Base-by-base conservation (phyloP, 2,113 vertebrate genomes). In the Spea bombifrons region DNA sequence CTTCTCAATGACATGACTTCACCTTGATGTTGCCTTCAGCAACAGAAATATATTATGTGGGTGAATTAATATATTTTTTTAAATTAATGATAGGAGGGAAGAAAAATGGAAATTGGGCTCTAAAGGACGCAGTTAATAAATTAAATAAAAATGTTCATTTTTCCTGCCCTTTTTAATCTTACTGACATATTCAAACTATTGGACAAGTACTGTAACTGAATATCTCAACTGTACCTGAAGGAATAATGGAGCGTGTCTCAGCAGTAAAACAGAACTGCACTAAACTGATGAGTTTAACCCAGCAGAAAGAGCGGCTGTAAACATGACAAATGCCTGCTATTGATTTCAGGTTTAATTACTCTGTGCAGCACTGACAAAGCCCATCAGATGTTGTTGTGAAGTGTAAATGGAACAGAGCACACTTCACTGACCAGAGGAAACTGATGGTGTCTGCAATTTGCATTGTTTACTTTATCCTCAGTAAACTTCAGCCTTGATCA, bases 301-400 rank as follows among this genome's bases (percentile, higher is more conserved):
- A 97, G 95, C 96, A 96, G 95, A 95, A 96, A 98, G 96, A 97
- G 94, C 88, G 94, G 95, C 96, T 97, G 95, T 98, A 98, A 99
- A 98, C 97, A 99, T 98, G 97, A 98, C 97, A 98, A 99, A 98
- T 99, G 97, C 94, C 94, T 95, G 94, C 96, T 97, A 98, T 98
- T 98, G 97, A 99, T 99, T 99, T 97, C 94, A 97, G 95, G 94
- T 98, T 98, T 99, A 99, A 99, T 99, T 99, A 98, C 97, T 96
- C 94, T 94, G 94, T 96, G 96, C 95, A 89, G 95, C 94, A 94
- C 96, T 98, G 95, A 98, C 96, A 98, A 98, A 99, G 95, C 95
- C 95, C 94, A 97, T 98, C 95, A 97, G 96, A 97, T 94, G 97
- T 94, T 94, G 95, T 97, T 94, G 94, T 95, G 94, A 96, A 97